Evolutionary conservation across 2,888 invertebrate genomes (phyloP).

Genomic region (Chymomyza amoena): DNA sequence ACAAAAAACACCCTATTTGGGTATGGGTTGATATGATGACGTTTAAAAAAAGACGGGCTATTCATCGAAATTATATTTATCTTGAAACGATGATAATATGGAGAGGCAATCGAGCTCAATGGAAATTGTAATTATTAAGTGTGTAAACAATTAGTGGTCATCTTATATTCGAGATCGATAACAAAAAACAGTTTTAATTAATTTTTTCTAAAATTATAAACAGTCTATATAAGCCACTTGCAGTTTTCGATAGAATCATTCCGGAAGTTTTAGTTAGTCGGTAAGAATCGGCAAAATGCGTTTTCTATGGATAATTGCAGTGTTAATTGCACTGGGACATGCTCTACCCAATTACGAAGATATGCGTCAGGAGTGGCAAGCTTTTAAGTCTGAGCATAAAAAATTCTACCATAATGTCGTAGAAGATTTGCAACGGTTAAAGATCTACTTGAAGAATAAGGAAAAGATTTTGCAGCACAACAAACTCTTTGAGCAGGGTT

Average conservation of each 20-base stretch:
- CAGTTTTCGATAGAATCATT: neutral
- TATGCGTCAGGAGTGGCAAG: constrained; percentile 15
- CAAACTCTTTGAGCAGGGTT: constrained; percentile 83
- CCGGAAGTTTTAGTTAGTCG: neutral
- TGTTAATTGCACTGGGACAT: neutral
- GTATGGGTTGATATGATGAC: too few relatives aligned
- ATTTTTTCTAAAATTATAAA: neutral
- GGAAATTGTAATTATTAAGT: too few relatives aligned
- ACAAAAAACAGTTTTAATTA: too few relatives aligned
- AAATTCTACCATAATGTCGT: constrained; percentile 84
- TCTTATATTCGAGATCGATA: too few relatives aligned
- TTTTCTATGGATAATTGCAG: neutral
- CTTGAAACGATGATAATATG: too few relatives aligned
- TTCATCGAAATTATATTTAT: too few relatives aligned
- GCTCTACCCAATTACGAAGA: neutral
- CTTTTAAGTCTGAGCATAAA: constrained; percentile 78
- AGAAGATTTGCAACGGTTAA: constrained; percentile 90
- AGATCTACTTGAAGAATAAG: constrained; percentile 92
- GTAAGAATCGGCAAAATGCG: neutral
- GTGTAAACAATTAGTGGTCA: too few relatives aligned
- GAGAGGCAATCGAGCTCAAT: too few relatives aligned
- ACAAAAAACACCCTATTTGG: too few relatives aligned
- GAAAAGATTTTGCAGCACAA: constrained; percentile 91
- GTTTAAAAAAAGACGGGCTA: too few relatives aligned
- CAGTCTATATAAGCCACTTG: neutral